phyloP scores from a whole-genome alignment of 2,797 vertebrate species.

The Tragopan temminckii region DNA sequence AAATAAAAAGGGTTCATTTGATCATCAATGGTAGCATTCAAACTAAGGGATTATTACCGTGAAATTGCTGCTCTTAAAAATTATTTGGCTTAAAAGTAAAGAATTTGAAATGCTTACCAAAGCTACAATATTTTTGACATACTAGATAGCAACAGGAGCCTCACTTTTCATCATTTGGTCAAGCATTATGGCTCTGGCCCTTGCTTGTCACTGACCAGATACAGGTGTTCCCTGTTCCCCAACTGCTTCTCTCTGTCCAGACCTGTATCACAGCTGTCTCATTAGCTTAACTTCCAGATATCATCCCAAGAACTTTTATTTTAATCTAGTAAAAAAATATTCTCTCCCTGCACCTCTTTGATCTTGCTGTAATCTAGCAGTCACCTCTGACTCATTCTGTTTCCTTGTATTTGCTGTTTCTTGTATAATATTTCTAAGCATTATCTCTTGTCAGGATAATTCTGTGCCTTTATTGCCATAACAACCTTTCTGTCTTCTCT shows the following conservation, averaged over 20 bases:
- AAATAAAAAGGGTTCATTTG: neutral
- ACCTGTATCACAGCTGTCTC: neutral
- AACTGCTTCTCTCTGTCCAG: neutral
- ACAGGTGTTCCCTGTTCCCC: neutral
- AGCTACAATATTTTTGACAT: neutral
- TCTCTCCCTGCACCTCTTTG: neutral
- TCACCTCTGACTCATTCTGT: constrained; percentile 27
- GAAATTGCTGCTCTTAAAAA: neutral
- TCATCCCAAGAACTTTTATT: neutral
- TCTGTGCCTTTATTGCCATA: constrained; percentile 20
- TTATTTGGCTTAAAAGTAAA: neutral
- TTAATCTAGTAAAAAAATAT: neutral
- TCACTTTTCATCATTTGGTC: neutral
- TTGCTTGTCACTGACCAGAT: neutral
- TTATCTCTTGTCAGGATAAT: constrained; percentile 31
- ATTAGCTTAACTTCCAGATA: neutral
- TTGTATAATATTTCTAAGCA: neutral
- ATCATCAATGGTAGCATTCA: neutral
- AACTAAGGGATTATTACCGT: neutral
- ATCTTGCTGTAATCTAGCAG: neutral
- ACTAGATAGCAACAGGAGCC: neutral
- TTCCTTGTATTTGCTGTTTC: constrained; percentile 30
- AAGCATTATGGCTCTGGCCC: neutral
- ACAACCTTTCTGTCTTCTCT: constrained; percentile 27
- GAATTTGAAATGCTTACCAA: neutral